Percentiles rank a stretch among this genome's conserved stretches.
Evolutionary conservation across 2,113 vertebrate genomes (phyloP).

Genomic region (Pteronura brasiliensis): DNA sequence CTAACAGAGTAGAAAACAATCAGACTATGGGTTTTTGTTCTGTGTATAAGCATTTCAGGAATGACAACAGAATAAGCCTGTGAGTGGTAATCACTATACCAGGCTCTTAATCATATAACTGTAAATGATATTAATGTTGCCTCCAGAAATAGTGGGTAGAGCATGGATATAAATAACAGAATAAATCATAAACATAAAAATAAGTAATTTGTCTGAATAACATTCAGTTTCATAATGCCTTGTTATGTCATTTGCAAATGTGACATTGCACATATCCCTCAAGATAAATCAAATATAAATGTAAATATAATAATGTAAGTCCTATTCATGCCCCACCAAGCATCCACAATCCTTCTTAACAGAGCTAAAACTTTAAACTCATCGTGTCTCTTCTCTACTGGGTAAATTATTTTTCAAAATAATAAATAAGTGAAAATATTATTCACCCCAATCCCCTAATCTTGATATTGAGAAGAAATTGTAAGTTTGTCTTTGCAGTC

Average conservation of each 20-base stretch:
- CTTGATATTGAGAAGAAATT: not conserved
- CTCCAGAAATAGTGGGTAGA: not conserved
- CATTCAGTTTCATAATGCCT: not conserved
- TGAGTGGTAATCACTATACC: not conserved
- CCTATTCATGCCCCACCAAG: not conserved
- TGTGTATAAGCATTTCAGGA: not conserved
- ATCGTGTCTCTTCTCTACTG: not conserved
- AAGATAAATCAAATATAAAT: constrained; percentile 3
- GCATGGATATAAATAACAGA: not conserved
- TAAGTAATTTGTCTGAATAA: not conserved
- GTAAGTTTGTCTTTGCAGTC: not conserved
- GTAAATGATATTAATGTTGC: not conserved
- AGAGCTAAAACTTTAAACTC: not conserved
- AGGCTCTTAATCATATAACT: not conserved
- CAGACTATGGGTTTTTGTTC: not conserved
- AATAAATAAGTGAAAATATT: not conserved
- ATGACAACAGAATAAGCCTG: not conserved
- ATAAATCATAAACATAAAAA: not conserved
- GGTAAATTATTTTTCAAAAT: not conserved
- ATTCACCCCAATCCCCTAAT: not conserved
- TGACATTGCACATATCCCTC: not conserved
- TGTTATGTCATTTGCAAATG: not conserved
- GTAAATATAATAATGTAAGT: not conserved
- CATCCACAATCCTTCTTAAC: not conserved
- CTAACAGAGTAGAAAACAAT: not conserved